Evolutionary conservation across 2,113 vertebrate genomes (phyloP), one percentile per base, ranked within the genome.

Genomic region (Sinosuthora webbiana): DNA sequence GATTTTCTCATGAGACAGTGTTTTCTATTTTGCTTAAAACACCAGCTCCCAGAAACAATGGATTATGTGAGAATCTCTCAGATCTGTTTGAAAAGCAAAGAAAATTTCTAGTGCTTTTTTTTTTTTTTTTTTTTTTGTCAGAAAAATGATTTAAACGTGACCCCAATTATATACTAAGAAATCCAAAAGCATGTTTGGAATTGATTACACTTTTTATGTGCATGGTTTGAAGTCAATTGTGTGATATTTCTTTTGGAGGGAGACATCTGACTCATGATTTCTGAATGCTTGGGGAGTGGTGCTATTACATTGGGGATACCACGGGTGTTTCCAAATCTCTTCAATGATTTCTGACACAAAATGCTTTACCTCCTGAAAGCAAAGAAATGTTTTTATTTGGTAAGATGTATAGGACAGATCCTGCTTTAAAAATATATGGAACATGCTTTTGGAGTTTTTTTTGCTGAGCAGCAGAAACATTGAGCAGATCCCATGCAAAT

Each of bases 221-320:
- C 35, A 14, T 87, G 39, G 83, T 94, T 91, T 97, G 84, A 93
- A 97, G 84, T 88, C 44, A 95, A 31, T 69, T 15, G 62, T 94
- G 55, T 84, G 83, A 91, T 89, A 89, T 95, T 93, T 90, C 52
- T 94, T 94, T 87, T 74, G 55, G 74, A 90, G 59, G 33, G 78
- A 75, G 84, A 55, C 63, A 74, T 94, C 81, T 97, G 93, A 97
- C 91, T 97, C 92, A 93, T 91, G 87, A 83, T 94, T 87, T 94
- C 70, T 95, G 75, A 97, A 96, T 90, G 91, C 71, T 74, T 94
- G 91, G 67, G 94, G 91, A 95, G 93, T 91, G 84, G 84, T 93
- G 68, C 59, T 93, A 3, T 89, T 93, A 35, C 42, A 63, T 0
- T 65, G 87, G 89, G 75, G 82, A 91, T 86, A 77, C 67, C 12